phyloP scores from a whole-genome alignment of 2,113 vertebrate species.

The Erinaceus europaeus region DNA sequence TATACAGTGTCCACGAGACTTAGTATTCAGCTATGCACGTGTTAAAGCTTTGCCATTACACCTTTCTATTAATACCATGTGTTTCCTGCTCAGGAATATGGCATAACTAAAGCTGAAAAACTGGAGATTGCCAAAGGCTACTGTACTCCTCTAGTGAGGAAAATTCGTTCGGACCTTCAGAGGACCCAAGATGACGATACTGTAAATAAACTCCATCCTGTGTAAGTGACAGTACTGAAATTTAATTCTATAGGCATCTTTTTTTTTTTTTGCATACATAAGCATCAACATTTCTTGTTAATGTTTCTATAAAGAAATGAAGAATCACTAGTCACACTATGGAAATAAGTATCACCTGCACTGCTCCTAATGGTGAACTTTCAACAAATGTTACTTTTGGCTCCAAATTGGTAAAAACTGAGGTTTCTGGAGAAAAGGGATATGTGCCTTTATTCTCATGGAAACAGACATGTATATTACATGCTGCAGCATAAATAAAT shows the following conservation, averaged over 20 bases:
- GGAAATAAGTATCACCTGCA: background rate
- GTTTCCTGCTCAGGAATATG: constrained; percentile 87
- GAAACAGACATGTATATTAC: background rate
- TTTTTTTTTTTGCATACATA: background rate
- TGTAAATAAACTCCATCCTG: constrained; percentile 93
- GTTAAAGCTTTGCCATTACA: constrained; percentile 16
- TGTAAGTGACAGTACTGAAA: constrained; percentile 80
- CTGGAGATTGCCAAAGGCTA: constrained; percentile 94
- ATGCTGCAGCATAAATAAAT: background rate
- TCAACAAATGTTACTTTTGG: background rate
- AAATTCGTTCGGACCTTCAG: constrained; percentile 93
- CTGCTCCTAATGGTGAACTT: background rate
- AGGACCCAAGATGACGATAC: constrained; percentile 95
- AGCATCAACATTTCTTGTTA: background rate
- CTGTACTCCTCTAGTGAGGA: constrained; percentile 91
- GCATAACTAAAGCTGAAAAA: constrained; percentile 91
- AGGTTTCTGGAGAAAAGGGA: background rate
- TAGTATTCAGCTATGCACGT: constrained; percentile 6
- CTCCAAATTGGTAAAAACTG: background rate
- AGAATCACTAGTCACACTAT: background rate
- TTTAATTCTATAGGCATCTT: background rate
- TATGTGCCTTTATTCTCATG: background rate
- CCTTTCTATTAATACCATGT: constrained; percentile 37
- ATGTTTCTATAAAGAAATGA: background rate
- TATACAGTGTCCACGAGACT: background rate